Conservation (phyloP, 1,140 invertebrate genomes). For the Adoxophyes honmai region DNA sequence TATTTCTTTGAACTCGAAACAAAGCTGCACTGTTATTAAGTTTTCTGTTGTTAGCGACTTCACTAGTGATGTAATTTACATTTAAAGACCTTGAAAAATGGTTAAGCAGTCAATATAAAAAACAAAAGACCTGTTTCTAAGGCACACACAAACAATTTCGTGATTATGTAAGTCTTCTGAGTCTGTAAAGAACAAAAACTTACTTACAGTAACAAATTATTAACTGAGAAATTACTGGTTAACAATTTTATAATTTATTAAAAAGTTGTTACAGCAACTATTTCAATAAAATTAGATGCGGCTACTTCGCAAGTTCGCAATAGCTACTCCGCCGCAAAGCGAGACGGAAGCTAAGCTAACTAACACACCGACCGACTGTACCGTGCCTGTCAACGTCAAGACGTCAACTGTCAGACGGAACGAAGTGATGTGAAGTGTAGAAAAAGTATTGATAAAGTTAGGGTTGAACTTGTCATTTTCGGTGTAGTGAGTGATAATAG, state of each 20-base stretch:
- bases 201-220: not conserved
- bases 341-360: not conserved
- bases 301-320: not conserved
- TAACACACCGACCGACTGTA: too few relatives aligned
- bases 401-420: too few relatives aligned
- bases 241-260: not conserved
- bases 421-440: too few relatives aligned
- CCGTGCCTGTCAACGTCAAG: slow-evolving; percentile 17
- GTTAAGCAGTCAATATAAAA: slow-evolving; percentile 9
- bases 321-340: not conserved
- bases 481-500: too few relatives aligned
- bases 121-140: slow-evolving; percentile 25
- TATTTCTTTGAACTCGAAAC: too few relatives aligned
- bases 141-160: slow-evolving; percentile 19
- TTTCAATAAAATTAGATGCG: slow-evolving; percentile 4
- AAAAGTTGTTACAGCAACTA: not conserved
- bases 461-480: too few relatives aligned
- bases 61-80: slow-evolving; percentile 1
- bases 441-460: too few relatives aligned
- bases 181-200: not conserved
- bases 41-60: too few relatives aligned
- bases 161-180: slow-evolving; percentile 20
- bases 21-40: too few relatives aligned
- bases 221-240: not conserved
- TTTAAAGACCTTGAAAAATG: slow-evolving; percentile 23